phyloP scores from a whole-genome alignment of 2,888 invertebrate genomes.

The Drosophila lutescens region DNA sequence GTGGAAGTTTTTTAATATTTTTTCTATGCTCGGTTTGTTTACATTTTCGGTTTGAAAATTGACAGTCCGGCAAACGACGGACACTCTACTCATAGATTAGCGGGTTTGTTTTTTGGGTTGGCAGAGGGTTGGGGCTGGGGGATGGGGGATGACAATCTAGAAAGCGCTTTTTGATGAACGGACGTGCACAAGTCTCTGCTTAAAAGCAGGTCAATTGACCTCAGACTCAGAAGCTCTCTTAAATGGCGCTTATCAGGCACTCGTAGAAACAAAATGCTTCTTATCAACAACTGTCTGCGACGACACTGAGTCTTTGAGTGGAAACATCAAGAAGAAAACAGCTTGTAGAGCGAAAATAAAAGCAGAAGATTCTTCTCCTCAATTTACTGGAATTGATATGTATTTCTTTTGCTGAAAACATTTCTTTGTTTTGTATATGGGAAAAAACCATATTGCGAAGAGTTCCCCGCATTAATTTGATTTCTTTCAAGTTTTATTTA shows the following conservation, averaged over 20 bases:
- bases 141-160: conserved; percentile 24
- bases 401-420: conserved; percentile 12
- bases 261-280: conserved; percentile 69
- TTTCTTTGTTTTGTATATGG: conserved; percentile 11
- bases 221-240: conserved; percentile 53
- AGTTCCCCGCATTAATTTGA: background rate
- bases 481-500: conserved; percentile 18
- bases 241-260: conserved; percentile 73
- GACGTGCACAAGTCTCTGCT: conserved; percentile 61
- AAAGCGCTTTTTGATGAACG: conserved; percentile 56
- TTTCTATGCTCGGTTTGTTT: conserved; percentile 57
- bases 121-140: background rate
- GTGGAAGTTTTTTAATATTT: conserved; percentile 30
- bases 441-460: conserved; percentile 4
- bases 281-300: conserved; percentile 70
- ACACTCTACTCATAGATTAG: conserved; percentile 37
- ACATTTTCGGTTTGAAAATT: conserved; percentile 65
- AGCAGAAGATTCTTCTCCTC: conserved; percentile 11
- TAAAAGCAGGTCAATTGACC: conserved; percentile 81
- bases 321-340: conserved; percentile 35
- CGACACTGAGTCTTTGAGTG: conserved; percentile 35
- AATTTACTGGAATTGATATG: conserved; percentile 13
- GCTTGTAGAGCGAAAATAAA: conserved; percentile 9
- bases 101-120: background rate
- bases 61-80: conserved; percentile 57